Base-by-base conservation (phyloP, 2,888 invertebrate genomes). In the Synanthedon vespiformis region DNA sequence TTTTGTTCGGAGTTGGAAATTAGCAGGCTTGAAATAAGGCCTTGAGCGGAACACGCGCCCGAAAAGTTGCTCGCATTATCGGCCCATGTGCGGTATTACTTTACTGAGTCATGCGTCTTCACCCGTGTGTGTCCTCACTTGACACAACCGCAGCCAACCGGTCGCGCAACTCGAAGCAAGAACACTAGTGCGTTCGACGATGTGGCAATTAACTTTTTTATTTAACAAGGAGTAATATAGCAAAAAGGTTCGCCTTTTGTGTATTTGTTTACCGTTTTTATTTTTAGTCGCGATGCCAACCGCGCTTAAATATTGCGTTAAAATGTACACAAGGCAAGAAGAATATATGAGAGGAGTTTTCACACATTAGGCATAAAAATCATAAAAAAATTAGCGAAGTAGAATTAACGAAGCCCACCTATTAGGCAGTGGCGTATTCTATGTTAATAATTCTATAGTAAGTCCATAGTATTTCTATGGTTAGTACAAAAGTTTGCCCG, bases 201-300 rank as follows among this genome's bases (percentile, higher is more conserved):
- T 65, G 62, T 58, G 66, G 61, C 63, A 65, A 62, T 67, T 63
- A 63, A 63, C 58, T 52, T 58, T 60, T 61, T 60, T 59, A 63
- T 64, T 67, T 67, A 65, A 70, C 61, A 62, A 58, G 44, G 55
- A 57, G 57, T 60, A 61, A 58, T 59, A 55, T 55, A 34, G 51
- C 56, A 58, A 62, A 63, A 64, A 62, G 56, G 57, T 53, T 53
- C 50, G 14, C 40, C 41, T 16, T 22, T 48, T 48, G 12, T 48
- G 48, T 48, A 16, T 16, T 48, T 18, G 51, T 60, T 56, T 57
- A 57, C 54, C 40, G 34, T 49, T 48, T 48, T 18, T 48, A 48
- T 56, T 57, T 48, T 48, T 16, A 18, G 44, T 13, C n/a, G 44
- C 14, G 4, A 44, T 44, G 44, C n/a, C 6, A 44, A 44, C 14